phyloP scores from a whole-genome alignment of 2,888 invertebrate species.

The Netelia virgata region DNA sequence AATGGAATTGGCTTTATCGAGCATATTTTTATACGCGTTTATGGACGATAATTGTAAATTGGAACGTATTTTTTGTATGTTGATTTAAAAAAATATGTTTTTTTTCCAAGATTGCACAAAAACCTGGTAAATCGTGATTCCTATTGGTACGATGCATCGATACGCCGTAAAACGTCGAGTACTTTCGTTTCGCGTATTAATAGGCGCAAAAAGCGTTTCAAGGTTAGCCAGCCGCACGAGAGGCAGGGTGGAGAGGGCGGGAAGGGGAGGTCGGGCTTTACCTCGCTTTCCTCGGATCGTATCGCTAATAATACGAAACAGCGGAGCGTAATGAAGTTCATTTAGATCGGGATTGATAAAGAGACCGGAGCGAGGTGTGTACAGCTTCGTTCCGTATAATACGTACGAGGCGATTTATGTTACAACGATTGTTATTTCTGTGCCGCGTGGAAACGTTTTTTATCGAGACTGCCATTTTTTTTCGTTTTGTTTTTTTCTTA shows the following conservation, averaged over 20 bases:
- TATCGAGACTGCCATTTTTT: too few species aligned
- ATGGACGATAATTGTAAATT: too few species aligned
- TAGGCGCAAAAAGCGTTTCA: slow-evolving; percentile 30
- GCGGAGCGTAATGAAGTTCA: slow-evolving; percentile 78
- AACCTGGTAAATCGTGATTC: too few species aligned
- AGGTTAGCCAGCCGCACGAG: slow-evolving; percentile 37
- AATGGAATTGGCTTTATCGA: too few species aligned
- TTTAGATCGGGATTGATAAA: slow-evolving; percentile 78
- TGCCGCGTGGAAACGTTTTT: too few species aligned
- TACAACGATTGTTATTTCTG: background rate
- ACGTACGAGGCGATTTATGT: background rate
- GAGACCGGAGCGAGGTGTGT: slow-evolving; percentile 41
- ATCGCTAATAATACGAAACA: slow-evolving; percentile 76
- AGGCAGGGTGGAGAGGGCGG: too few species aligned
- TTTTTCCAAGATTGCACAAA: too few species aligned
- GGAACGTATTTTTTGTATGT: too few species aligned
- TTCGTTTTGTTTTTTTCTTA: too few species aligned
- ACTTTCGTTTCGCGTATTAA: background rate
- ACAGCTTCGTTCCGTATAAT: slow-evolving; percentile 14
- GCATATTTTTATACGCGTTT: too few species aligned
- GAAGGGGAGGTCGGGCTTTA: background rate
- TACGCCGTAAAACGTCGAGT: background rate
- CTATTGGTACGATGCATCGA: background rate
- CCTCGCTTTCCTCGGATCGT: slow-evolving; percentile 69
- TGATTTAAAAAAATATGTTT: too few species aligned